These are phyloP conservation scores for Cotesia congregata DNA, from an alignment of 2,888 invertebrate species.

Conservation along the genomic window DNA sequence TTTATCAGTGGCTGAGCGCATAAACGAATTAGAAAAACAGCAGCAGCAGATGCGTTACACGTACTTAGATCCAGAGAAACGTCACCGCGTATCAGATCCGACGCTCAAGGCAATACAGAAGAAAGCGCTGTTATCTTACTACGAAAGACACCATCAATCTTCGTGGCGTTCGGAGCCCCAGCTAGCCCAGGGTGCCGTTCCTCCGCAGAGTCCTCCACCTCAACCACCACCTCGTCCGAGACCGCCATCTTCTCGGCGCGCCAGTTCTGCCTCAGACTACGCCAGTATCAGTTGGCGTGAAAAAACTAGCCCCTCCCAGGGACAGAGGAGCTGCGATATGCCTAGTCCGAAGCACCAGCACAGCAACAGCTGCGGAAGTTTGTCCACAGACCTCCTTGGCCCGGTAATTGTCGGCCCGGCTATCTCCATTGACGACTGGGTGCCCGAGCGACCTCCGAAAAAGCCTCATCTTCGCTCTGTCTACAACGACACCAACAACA, in stretches of 20 bases:
- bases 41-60: conserved; percentile 73
- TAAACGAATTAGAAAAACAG: conserved; percentile 71
- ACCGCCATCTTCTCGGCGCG: conserved; percentile 73
- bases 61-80: conserved; percentile 81
- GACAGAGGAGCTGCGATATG: conserved; percentile 46
- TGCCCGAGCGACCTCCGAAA: conserved; percentile 84
- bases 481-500: conserved; percentile 72
- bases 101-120: conserved; percentile 87
- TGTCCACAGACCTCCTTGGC: conserved; percentile 74
- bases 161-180: conserved; percentile 75
- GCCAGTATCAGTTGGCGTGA: conserved; percentile 72
- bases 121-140: conserved; percentile 85
- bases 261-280: conserved; percentile 80
- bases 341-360: conserved; percentile 72
- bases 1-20: conserved; percentile 73
- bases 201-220: conserved; percentile 57
- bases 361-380: conserved; percentile 75
- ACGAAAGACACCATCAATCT: conserved; percentile 77
- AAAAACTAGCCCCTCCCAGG: conserved; percentile 48
- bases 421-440: conserved; percentile 78
- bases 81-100: conserved; percentile 79
- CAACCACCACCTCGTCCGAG: conserved; percentile 71
- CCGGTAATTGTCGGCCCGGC: conserved; percentile 77
- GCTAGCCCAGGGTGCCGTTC: conserved; percentile 47
- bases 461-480: conserved; percentile 76